These are phyloP conservation scores for Chrysodeixis includens DNA, from an alignment of 2,888 invertebrate genomes.

Conservation along the genomic window DNA sequence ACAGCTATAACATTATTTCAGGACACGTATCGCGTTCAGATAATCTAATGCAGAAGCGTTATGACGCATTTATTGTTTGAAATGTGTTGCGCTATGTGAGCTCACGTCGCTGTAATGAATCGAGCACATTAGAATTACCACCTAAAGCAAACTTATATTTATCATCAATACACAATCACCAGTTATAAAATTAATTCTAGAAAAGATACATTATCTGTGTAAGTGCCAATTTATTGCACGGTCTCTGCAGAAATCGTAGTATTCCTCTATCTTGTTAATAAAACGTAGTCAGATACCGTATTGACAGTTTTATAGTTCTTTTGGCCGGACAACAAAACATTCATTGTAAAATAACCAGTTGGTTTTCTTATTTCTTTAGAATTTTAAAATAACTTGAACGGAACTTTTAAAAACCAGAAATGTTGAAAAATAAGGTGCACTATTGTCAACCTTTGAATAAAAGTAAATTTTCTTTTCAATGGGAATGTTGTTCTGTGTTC, in stretches of 20 bases:
- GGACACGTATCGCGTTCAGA: constrained; percentile 83
- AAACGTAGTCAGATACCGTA: constrained; percentile 41
- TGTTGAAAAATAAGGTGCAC: constrained; percentile 77
- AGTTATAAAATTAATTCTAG: constrained; percentile 17
- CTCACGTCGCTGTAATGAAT: constrained; percentile 67
- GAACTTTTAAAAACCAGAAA: constrained; percentile 55
- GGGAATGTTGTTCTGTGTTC: constrained; percentile 82
- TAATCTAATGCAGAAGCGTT: constrained; percentile 85
- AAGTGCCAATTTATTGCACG: constrained; percentile 23
- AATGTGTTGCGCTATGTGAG: constrained; percentile 71
- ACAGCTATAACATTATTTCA: constrained; percentile 84
- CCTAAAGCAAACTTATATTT: constrained; percentile 13
- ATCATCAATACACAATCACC: constrained; percentile 5
- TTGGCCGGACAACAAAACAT: constrained; percentile 24
- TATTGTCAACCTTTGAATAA: constrained; percentile 78
- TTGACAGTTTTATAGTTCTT: constrained; percentile 42
- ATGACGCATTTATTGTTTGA: constrained; percentile 84
- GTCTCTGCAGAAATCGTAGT: constrained; percentile 27
- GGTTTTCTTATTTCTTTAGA: constrained; percentile 1
- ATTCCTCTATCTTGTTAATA: constrained; percentile 38
- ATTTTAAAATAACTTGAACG: constrained; percentile 18
- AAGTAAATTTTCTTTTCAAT: constrained; percentile 87
- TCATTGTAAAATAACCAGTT: constrained; percentile 15
- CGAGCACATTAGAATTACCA: constrained; percentile 35
- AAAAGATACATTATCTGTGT: constrained; percentile 29